Percentiles rank a stretch among this genome's conserved stretches.
Evolutionary conservation across 2,797 vertebrate species (phyloP).

Genomic region (Discoglossus pictus): DNA sequence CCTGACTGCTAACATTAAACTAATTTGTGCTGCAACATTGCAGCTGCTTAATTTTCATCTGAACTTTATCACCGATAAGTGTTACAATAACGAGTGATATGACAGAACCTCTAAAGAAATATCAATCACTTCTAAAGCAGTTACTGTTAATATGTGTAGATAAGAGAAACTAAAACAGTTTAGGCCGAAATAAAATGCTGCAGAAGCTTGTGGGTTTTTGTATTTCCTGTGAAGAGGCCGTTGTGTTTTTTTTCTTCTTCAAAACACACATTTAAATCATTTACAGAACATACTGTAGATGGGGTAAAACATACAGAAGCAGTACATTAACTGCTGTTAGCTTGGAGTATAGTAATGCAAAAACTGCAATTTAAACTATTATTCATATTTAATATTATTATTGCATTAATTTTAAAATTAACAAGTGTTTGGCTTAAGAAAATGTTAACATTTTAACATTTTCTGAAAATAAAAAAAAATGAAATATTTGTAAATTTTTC

Average conservation of each 20-base stretch:
- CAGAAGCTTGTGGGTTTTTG: constrained; percentile 33
- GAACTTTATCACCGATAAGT: constrained; percentile 80
- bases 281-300: constrained; percentile 29
- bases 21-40: constrained; percentile 83
- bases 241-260: constrained; percentile 36
- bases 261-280: constrained; percentile 37
- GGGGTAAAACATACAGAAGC: too few species aligned
- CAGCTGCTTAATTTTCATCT: constrained; percentile 81
- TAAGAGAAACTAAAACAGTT: constrained; percentile 52
- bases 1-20: constrained; percentile 83
- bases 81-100: constrained; percentile 77
- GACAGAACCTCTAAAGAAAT: constrained; percentile 68
- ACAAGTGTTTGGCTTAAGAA: too few species aligned
- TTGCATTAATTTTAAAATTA: too few species aligned
- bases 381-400: too few species aligned
- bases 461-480: not conserved
- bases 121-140: constrained; percentile 68
- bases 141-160: constrained; percentile 56
- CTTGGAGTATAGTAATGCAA: too few species aligned
- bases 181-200: constrained; percentile 17
- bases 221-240: constrained; percentile 27
- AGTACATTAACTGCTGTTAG: too few species aligned
- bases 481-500: not conserved
- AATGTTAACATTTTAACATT: too few species aligned
- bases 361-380: too few species aligned